Percentiles rank a stretch among this genome's conserved stretches.
Conservation (phyloP, 2,797 vertebrate genomes). For the Sebastes hopkinsi region DNA sequence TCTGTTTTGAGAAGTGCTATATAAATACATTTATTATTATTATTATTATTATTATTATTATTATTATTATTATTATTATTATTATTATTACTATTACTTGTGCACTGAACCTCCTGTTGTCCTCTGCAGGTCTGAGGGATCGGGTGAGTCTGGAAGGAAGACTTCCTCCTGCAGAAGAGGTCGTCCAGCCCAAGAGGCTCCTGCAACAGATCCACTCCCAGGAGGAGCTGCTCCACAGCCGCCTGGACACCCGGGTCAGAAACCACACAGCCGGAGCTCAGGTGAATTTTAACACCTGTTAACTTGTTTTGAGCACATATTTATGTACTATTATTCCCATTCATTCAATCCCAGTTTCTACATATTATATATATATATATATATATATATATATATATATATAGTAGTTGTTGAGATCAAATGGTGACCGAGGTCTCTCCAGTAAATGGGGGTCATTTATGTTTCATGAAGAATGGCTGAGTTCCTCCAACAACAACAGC, state of each 20-base stretch:
- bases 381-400: too few relatives aligned
- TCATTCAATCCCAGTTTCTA: not conserved
- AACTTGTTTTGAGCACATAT: not conserved
- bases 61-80: too few relatives aligned
- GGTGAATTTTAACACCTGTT: constrained; percentile 63
- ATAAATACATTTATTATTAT: too few relatives aligned
- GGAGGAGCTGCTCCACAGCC: constrained; percentile 87
- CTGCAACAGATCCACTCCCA: constrained; percentile 85
- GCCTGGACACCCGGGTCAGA: constrained; percentile 88
- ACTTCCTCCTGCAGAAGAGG: constrained; percentile 71
- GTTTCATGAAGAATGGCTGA: not conserved
- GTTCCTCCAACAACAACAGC: not conserved
- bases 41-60: too few relatives aligned
- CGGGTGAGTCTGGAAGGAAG: constrained; percentile 68
- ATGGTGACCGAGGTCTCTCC: not conserved
- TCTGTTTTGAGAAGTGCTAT: too few relatives aligned
- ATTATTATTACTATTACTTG: too few relatives aligned
- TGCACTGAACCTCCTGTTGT: not conserved
- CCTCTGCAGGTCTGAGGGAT: constrained; percentile 64
- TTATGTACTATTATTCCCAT: not conserved
- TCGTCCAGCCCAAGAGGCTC: constrained; percentile 89
- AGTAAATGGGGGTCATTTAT: not conserved
- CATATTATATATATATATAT: too few relatives aligned
- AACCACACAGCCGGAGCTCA: constrained; percentile 72
- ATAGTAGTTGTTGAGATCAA: not conserved